Evolutionary conservation across 2,888 invertebrate genomes (phyloP).

Genomic region (Apodemia duryi): DNA sequence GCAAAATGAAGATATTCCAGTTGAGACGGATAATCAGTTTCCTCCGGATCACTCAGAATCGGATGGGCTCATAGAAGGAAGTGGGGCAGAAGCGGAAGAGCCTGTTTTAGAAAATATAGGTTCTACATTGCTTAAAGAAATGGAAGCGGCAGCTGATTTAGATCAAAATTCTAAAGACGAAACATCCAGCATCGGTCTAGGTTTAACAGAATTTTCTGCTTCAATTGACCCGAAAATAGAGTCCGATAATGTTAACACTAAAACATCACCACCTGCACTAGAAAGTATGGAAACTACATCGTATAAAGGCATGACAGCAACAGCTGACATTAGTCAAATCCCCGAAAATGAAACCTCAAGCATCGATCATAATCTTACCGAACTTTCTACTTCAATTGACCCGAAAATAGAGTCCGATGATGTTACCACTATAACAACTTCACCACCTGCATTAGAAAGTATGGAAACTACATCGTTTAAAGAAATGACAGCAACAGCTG

Average conservation of each 20-base stretch:
- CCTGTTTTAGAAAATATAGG: neutral
- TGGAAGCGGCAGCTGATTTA: slow-evolving; percentile 31
- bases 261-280: slow-evolving; percentile 25
- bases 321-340: slow-evolving; percentile 25
- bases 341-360: slow-evolving; percentile 48
- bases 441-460: slow-evolving; percentile 10
- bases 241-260: slow-evolving; percentile 35
- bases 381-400: slow-evolving; percentile 65
- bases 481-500: slow-evolving; percentile 35
- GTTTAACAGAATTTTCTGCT: slow-evolving; percentile 68
- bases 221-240: slow-evolving; percentile 51
- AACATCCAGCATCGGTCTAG: slow-evolving; percentile 67
- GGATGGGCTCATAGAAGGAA: slow-evolving; percentile 50
- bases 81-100: slow-evolving; percentile 50
- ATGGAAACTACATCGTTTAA: slow-evolving; percentile 25
- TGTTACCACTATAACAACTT: slow-evolving; percentile 33
- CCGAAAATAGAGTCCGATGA: slow-evolving; percentile 42
- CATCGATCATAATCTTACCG: slow-evolving; percentile 63
- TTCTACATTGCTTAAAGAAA: slow-evolving; percentile 32
- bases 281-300: slow-evolving; percentile 18
- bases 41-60: slow-evolving; percentile 55
- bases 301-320: slow-evolving; percentile 34
- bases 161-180: neutral
- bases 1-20: slow-evolving; percentile 57
- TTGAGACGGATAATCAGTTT: slow-evolving; percentile 62